Evolutionary conservation across 1,140 invertebrate genomes (phyloP), one percentile per base, ranked within the genome.

Genomic region (Cotesia vestalis): DNA sequence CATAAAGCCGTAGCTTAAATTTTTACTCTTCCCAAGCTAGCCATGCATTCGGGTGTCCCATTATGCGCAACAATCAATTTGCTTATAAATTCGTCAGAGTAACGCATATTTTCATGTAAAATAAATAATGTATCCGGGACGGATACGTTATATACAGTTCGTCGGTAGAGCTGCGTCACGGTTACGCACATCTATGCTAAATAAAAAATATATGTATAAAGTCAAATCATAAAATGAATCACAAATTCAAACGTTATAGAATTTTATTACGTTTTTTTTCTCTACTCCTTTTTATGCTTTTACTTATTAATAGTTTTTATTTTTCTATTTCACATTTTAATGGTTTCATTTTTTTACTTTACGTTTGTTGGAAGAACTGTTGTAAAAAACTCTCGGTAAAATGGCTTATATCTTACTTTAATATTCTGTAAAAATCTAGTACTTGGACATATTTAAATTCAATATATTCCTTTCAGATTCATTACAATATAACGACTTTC

Each of bases 121-220:
- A 70, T 63, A 70, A 63, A 70, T 70, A 70, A 70, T 70, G 20
- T 53, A 70, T 70, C 40, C 38, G 14, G 55, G 27, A 35, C 35
- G 68, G 4, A 69, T 27, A 20, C 59, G 27, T 62, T 51, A 14
- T 20, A 59, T 6, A 27, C 4, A 55, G 12, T 60, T 0, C 8
- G 3, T 20, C n/a, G 53, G 17, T 12, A 57, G n/a, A 17, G 17
- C 11, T 57, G 4, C 52, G 55, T 46, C 51, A 46, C 52, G 52
- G 52, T 68, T 55, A 52, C 36, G 27, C 60, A 62, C 8, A 34
- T 35, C 20, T 20, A 62, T 27, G 12, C 67, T 17, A 17, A 66
- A 55, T 14, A 36, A 59, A 36, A 59, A 59, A 55, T 55, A 35
- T 12, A 62, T 20, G 35, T 66, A 34, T 62, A 73, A 46, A 46